These are phyloP conservation scores for Semnornis frantzii DNA, from an alignment of 2,113 vertebrate genomes.

Conservation along the genomic window DNA sequence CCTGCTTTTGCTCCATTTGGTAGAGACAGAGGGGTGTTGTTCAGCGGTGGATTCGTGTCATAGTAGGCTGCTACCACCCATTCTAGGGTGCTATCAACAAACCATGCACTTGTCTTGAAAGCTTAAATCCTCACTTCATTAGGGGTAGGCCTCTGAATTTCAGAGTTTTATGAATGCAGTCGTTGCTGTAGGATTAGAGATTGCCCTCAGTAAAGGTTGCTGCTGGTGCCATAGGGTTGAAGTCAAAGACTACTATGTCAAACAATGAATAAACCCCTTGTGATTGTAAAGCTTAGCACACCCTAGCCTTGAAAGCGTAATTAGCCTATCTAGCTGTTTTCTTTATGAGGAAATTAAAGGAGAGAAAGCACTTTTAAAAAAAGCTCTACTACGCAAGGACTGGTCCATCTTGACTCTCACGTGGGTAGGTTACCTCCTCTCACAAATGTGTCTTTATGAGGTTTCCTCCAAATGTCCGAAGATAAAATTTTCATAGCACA, in stretches of 20 bases:
- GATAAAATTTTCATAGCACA: background rate
- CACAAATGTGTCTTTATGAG: background rate
- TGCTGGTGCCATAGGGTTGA: background rate
- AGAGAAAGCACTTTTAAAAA: conserved; percentile 16
- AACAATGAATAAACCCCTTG: background rate
- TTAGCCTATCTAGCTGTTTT: background rate
- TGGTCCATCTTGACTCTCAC: background rate
- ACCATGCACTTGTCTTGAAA: background rate
- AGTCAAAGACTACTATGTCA: background rate
- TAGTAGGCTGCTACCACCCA: background rate
- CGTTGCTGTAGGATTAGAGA: background rate
- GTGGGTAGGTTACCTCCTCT: background rate
- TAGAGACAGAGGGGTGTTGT: background rate
- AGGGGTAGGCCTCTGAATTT: background rate
- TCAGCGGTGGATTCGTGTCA: rapidly evolving
- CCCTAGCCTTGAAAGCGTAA: conserved; percentile 1
- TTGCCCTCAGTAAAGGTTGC: background rate
- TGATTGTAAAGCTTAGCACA: background rate
- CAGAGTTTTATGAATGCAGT: background rate
- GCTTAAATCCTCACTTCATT: background rate
- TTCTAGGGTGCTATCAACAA: background rate
- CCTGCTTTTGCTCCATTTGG: background rate
- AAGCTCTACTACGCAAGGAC: background rate
- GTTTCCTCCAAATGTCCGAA: background rate
- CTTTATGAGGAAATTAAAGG: conserved; percentile 60